These are phyloP conservation scores for Willisornis vidua DNA, from an alignment of 2,113 vertebrate genomes.

Conservation along the genomic window DNA sequence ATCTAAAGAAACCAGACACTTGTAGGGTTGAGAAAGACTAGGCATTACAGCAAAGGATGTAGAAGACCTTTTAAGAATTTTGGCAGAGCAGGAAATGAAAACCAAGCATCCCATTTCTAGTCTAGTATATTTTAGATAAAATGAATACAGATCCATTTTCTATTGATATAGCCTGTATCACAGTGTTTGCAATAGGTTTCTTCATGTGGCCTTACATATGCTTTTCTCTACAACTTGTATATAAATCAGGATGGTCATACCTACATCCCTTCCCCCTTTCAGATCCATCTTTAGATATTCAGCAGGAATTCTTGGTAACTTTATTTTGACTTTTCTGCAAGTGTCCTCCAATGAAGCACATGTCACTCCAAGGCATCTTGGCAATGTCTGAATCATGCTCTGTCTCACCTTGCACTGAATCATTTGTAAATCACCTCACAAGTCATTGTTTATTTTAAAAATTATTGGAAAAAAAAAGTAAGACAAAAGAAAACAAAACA, in stretches of 20 bases:
- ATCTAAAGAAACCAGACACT: not conserved
- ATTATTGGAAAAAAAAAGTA: not conserved
- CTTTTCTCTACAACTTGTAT: not conserved
- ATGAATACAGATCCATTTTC: not conserved
- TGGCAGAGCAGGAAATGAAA: not conserved
- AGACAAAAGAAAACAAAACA: not conserved
- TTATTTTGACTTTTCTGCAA: not conserved
- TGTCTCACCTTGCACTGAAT: not conserved
- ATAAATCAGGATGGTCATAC: not conserved
- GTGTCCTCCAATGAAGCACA: not conserved
- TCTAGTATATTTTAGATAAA: not conserved
- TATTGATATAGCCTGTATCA: not conserved
- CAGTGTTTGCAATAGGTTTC: not conserved
- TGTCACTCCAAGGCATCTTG: not conserved
- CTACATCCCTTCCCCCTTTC: not conserved
- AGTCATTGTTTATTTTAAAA: not conserved
- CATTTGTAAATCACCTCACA: not conserved
- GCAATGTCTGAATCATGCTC: not conserved
- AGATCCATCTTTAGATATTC: not conserved
- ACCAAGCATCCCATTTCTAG: not conserved
- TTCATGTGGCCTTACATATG: not conserved
- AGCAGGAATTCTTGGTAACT: not conserved
- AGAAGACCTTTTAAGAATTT: not conserved
- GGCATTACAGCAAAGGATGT: not conserved
- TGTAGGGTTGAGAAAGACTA: not conserved